phyloP scores from a whole-genome alignment of 2,888 invertebrate species.

The Chrysotoxum bicinctum region DNA sequence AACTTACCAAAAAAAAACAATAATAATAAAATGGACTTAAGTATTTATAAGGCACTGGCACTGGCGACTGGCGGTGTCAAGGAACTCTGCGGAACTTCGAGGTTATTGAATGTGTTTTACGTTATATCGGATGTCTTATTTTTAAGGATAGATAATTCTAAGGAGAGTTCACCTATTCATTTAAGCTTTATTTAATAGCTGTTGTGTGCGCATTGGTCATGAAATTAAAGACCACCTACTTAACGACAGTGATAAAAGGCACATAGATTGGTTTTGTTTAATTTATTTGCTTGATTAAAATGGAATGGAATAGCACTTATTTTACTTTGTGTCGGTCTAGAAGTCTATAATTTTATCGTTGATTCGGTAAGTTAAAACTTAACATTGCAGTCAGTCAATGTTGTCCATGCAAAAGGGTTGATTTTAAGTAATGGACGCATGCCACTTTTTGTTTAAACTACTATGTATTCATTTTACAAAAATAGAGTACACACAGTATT shows the following conservation, averaged over 20 bases:
- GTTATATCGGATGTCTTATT: not conserved
- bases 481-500: too few relatives aligned
- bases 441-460: too few relatives aligned
- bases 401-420: too few relatives aligned
- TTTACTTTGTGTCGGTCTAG: not conserved
- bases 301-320: not conserved
- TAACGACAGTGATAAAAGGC: not conserved
- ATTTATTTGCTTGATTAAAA: not conserved
- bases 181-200: conserved; percentile 2
- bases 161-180: conserved; percentile 5
- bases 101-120: not conserved
- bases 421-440: too few relatives aligned
- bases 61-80: not conserved
- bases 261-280: not conserved
- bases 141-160: not conserved
- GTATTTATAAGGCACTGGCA: conserved; percentile 1
- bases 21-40: not conserved
- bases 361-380: too few relatives aligned
- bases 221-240: conserved; percentile 4
- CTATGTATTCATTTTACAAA: too few relatives aligned
- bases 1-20: not conserved
- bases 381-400: too few relatives aligned
- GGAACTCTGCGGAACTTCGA: not conserved
- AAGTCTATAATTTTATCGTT: not conserved
- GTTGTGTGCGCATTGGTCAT: not conserved